Conservation (phyloP, 2,113 vertebrate genomes). For the Argyrosomus japonicus region DNA sequence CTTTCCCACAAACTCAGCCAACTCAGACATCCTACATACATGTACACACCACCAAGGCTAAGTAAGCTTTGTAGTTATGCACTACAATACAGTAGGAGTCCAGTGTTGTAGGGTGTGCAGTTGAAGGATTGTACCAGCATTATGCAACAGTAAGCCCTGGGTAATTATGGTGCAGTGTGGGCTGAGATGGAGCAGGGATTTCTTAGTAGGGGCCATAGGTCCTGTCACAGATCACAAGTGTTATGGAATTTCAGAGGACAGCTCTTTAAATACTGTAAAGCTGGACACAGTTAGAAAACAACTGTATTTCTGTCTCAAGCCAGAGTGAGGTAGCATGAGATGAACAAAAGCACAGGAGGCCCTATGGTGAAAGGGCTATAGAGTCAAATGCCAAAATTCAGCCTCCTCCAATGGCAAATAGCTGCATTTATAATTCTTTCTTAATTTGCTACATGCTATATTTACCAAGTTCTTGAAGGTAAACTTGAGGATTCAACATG, state of each 20-base stretch:
- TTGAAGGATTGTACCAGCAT: slow-evolving; percentile 48
- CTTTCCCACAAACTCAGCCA: neutral
- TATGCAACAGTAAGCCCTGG: slow-evolving; percentile 65
- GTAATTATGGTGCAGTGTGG: slow-evolving; percentile 61
- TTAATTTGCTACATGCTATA: no score
- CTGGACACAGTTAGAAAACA: neutral
- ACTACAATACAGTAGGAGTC: slow-evolving; percentile 20
- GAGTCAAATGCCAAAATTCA: no score
- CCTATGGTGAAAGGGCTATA: no score
- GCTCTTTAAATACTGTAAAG: slow-evolving; percentile 2
- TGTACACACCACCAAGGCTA: slow-evolving; percentile 2
- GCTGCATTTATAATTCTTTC: neutral
- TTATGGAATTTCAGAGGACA: slow-evolving; percentile 16
- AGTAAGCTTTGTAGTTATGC: slow-evolving; percentile 1
- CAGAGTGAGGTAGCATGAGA: neutral
- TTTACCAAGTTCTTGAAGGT: neutral
- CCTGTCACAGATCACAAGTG: slow-evolving; percentile 35
- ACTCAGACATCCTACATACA: slow-evolving; percentile 2
- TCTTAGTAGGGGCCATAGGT: slow-evolving; percentile 27
- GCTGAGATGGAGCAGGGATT: slow-evolving; percentile 41
- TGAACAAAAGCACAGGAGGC: neutral
- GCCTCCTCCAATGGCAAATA: neutral
- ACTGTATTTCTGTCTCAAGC: neutral
- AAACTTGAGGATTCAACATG: neutral
- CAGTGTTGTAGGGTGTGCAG: slow-evolving; percentile 29